These are phyloP conservation scores for Stramonita haemastoma DNA, from an alignment of 2,888 invertebrate species.

Conservation along the genomic window DNA sequence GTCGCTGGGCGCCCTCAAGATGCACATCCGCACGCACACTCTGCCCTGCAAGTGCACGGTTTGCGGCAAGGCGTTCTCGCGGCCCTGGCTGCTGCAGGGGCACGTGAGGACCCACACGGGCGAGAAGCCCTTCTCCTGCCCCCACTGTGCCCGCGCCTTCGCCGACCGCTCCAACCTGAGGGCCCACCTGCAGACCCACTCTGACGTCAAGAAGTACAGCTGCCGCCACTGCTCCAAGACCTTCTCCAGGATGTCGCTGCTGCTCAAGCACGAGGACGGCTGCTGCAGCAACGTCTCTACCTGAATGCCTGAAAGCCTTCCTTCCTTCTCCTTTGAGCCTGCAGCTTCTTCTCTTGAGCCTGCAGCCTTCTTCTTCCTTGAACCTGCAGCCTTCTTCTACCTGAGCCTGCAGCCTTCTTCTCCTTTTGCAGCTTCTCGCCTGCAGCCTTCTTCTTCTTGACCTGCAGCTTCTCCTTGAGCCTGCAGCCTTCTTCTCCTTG, in stretches of 20 bases:
- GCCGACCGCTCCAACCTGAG: slow-evolving; percentile 97
- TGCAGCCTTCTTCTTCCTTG: background rate
- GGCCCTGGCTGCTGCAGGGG: slow-evolving; percentile 98
- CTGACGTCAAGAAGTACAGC: slow-evolving; percentile 97
- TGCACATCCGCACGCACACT: slow-evolving; percentile 99
- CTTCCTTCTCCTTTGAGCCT: no score
- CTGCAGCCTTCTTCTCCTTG: background rate
- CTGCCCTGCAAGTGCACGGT: slow-evolving; percentile 97
- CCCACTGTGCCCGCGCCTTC: slow-evolving; percentile 95
- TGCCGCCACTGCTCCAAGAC: slow-evolving; percentile 95
- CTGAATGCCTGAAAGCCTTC: background rate
- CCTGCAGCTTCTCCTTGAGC: no score
- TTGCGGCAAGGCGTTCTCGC: slow-evolving; percentile 97
- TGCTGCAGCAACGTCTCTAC: slow-evolving; percentile 48
- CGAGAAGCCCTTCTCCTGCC: slow-evolving; percentile 97
- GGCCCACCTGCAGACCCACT: slow-evolving; percentile 97
- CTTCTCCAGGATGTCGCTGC: slow-evolving; percentile 97
- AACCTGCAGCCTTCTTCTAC: no score
- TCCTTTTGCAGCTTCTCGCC: no score
- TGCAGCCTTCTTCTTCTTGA: no score
- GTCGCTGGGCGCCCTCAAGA: slow-evolving; percentile 95
- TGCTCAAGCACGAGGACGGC: slow-evolving; percentile 86
- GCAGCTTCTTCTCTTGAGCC: background rate
- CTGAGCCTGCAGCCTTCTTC: background rate
- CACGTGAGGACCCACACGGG: slow-evolving; percentile 98